Evolutionary conservation across 2,113 vertebrate species (phyloP).

Genomic region (Cranoglanis bouderius): DNA sequence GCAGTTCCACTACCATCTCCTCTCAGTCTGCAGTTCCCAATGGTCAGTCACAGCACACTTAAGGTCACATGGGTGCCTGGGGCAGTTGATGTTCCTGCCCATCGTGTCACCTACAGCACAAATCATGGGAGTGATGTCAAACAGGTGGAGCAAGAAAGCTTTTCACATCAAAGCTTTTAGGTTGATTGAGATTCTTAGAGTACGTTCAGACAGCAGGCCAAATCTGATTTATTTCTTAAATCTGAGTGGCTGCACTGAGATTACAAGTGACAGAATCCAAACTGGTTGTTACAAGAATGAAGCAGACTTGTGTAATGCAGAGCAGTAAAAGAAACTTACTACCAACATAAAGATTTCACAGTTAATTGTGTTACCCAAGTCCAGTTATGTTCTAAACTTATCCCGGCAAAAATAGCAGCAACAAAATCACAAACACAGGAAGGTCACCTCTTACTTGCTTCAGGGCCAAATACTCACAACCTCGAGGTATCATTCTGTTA

Average conservation of each 20-base stretch:
- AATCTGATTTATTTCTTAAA: neutral
- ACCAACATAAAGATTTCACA: neutral
- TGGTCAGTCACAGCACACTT: slow-evolving; percentile 81
- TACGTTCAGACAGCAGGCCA: neutral
- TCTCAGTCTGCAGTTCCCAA: slow-evolving; percentile 75
- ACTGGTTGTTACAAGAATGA: neutral
- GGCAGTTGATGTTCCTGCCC: slow-evolving; percentile 61
- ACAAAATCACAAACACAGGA: neutral
- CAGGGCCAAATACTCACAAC: neutral
- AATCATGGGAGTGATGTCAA: slow-evolving; percentile 78
- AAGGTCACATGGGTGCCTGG: slow-evolving; percentile 80
- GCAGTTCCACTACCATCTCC: slow-evolving; percentile 77
- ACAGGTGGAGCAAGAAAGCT: slow-evolving; percentile 70
- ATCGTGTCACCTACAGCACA: slow-evolving; percentile 79
- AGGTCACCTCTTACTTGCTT: neutral
- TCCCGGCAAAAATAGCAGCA: neutral
- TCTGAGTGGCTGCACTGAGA: neutral
- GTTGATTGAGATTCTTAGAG: neutral
- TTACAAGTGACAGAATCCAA: neutral
- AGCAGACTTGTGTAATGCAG: neutral
- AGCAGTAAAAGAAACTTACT: neutral
- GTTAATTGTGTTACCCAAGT: neutral
- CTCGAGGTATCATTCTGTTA: too few species aligned
- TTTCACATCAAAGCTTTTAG: neutral
- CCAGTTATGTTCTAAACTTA: neutral